phyloP scores from a whole-genome alignment of 1,140 invertebrate species.

The Eumeta japonica region DNA sequence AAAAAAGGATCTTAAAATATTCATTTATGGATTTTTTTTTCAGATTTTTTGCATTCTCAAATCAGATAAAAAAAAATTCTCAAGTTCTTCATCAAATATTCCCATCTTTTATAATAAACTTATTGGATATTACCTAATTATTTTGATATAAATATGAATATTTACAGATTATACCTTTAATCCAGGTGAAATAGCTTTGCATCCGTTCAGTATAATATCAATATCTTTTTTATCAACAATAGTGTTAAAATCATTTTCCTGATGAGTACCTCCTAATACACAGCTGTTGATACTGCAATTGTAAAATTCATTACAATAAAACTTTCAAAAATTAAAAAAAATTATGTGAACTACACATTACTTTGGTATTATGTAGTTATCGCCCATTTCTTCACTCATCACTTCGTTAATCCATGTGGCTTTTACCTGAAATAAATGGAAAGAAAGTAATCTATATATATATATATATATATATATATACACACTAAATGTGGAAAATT shows the following conservation, averaged over 20 bases:
- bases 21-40: too few relatives aligned
- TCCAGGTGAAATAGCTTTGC: constrained; percentile 60
- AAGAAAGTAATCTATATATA: too few relatives aligned
- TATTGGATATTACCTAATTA: too few relatives aligned
- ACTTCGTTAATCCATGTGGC: constrained; percentile 65
- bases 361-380: constrained; percentile 76
- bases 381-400: constrained; percentile 59
- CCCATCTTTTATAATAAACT: too few relatives aligned
- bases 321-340: constrained; percentile 6
- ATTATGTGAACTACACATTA: too few relatives aligned
- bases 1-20: constrained; percentile 8
- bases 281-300: constrained; percentile 60
- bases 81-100: too few relatives aligned
- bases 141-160: too few relatives aligned
- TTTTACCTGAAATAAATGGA: constrained; percentile 55
- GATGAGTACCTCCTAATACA: constrained; percentile 74
- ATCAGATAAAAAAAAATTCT: too few relatives aligned
- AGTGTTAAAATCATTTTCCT: constrained; percentile 64
- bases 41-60: too few relatives aligned
- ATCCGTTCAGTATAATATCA: constrained; percentile 65
- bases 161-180: constrained; percentile 55
- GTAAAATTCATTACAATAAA: not conserved
- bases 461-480: too few relatives aligned
- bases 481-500: too few relatives aligned
- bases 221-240: constrained; percentile 59